Conservation (phyloP, 2,113 vertebrate species). For the Laticauda laticaudata region DNA sequence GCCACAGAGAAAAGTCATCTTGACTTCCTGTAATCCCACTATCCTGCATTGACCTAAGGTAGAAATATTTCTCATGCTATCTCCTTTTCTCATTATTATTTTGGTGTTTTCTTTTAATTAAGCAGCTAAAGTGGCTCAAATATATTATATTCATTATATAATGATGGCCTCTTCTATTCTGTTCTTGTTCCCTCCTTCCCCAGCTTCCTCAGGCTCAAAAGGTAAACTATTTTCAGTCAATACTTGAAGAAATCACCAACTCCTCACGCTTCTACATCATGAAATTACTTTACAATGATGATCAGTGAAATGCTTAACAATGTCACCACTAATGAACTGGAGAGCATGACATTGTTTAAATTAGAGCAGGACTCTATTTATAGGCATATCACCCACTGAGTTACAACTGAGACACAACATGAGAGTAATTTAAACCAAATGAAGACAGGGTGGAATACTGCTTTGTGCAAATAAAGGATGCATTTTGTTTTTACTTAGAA, state of each 20-base stretch:
- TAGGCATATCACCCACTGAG: not conserved
- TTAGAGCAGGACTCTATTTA: not conserved
- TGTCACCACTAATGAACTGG: not conserved
- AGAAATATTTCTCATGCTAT: conserved; percentile 29
- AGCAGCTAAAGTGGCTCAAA: conserved; percentile 46
- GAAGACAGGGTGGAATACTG: conserved; percentile 1
- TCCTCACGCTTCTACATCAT: conserved; percentile 65
- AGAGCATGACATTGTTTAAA: conserved; percentile 19
- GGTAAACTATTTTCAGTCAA: conserved; percentile 80
- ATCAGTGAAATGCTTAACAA: conserved; percentile 68
- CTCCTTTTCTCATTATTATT: conserved; percentile 9
- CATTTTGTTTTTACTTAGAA: conserved; percentile 38
- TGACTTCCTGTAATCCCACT: conserved; percentile 14
- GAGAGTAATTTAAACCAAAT: conserved; percentile 15
- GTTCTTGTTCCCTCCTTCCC: conserved; percentile 68
- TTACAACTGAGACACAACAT: conserved; percentile 4
- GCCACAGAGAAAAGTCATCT: conserved; percentile 14
- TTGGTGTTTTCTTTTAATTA: conserved; percentile 40
- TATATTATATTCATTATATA: conserved; percentile 59
- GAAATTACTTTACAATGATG: conserved; percentile 45
- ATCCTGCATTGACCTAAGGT: conserved; percentile 24
- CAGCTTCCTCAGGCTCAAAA: conserved; percentile 97
- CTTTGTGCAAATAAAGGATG: conserved; percentile 21
- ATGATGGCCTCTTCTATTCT: conserved; percentile 70
- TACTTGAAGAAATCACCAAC: conserved; percentile 62